phyloP scores from a whole-genome alignment of 2,797 vertebrate genomes.

The Austrolebias charrua region DNA sequence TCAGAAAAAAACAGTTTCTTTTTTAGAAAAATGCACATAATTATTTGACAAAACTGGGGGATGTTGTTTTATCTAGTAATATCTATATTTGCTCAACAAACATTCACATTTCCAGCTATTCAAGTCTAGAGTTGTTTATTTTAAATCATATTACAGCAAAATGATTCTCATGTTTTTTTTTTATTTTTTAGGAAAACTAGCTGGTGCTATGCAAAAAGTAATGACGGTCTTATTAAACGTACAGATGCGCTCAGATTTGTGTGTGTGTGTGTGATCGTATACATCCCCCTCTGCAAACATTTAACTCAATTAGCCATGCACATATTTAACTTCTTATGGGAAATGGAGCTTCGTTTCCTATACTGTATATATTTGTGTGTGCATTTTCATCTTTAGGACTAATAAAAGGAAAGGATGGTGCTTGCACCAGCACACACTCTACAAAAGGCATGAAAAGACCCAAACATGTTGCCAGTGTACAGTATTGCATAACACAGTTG shows the following conservation, averaged over 20 bases:
- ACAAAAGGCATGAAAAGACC: slow-evolving; percentile 64
- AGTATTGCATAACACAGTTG: slow-evolving; percentile 67
- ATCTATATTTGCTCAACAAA: neutral
- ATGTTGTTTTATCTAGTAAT: neutral
- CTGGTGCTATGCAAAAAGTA: neutral
- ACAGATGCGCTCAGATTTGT: neutral
- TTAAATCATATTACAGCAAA: neutral
- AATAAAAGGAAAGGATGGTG: slow-evolving; percentile 17
- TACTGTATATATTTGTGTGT: neutral
- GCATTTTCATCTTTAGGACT: slow-evolving; percentile 13
- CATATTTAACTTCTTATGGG: slow-evolving; percentile 18
- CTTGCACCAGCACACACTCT: slow-evolving; percentile 19
- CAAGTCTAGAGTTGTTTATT: neutral
- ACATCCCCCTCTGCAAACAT: slow-evolving; percentile 8
- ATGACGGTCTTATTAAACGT: neutral
- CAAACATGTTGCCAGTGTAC: slow-evolving; percentile 57
- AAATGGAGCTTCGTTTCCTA: slow-evolving; percentile 7
- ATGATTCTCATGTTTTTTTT: neutral
- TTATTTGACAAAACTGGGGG: neutral
- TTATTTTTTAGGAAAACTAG: neutral
- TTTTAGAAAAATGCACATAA: neutral
- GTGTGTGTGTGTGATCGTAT: neutral
- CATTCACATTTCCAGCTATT: neutral
- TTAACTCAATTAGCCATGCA: slow-evolving; percentile 24
- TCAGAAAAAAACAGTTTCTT: too few species aligned